phyloP scores from a whole-genome alignment of 2,113 vertebrate species.

The Coryphaenoides rupestris region DNA sequence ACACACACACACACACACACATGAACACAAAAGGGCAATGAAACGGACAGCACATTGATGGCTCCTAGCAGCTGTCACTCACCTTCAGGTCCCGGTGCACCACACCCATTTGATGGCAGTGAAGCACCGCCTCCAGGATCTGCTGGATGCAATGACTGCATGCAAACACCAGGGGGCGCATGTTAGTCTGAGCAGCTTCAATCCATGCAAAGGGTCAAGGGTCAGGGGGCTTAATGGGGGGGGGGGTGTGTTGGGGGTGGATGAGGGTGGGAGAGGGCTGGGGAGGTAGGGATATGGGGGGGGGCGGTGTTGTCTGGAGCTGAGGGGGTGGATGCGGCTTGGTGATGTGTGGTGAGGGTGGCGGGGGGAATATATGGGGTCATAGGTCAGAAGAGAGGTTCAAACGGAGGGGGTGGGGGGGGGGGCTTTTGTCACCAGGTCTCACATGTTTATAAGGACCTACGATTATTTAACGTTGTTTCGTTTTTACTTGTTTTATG shows the following conservation, averaged over 20 bases:
- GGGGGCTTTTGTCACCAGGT: constrained; percentile 33
- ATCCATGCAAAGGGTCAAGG: constrained; percentile 67
- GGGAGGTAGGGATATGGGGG: too few relatives aligned
- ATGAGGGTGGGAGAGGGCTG: not conserved
- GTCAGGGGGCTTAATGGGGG: not conserved
- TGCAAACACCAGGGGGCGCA: constrained; percentile 79
- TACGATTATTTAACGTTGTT: too few relatives aligned
- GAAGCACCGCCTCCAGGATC: constrained; percentile 95
- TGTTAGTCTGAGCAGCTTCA: constrained; percentile 76
- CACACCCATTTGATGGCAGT: constrained; percentile 96
- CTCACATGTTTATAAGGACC: constrained; percentile 9
- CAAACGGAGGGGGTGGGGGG: constrained; percentile 11
- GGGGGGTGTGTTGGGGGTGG: not conserved
- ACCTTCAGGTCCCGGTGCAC: constrained; percentile 98
- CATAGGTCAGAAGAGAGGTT: constrained; percentile 8
- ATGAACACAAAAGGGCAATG: not conserved
- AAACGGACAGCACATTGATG: constrained; percentile 38
- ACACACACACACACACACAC: not conserved
- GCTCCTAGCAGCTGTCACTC: constrained; percentile 75
- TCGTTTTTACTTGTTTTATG: too few relatives aligned
- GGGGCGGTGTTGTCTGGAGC: not conserved
- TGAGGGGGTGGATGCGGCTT: not conserved
- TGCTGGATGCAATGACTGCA: constrained; percentile 97
- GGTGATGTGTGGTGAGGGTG: not conserved
- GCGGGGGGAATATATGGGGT: not conserved